Evolutionary conservation across 2,797 vertebrate genomes (phyloP), one percentile per base, ranked within the genome.

Genomic region (Pseudopleuronectes americanus): DNA sequence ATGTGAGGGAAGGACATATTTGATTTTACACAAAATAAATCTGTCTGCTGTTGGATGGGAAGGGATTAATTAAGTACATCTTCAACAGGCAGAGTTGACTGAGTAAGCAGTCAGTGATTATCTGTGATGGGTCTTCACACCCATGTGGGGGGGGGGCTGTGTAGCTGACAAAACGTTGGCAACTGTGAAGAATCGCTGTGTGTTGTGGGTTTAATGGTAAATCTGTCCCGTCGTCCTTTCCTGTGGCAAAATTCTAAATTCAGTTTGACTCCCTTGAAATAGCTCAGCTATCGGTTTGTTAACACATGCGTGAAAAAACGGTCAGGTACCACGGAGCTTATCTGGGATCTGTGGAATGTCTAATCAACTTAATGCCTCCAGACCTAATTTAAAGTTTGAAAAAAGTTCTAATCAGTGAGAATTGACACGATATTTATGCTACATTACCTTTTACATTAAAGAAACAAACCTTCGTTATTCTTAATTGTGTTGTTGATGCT

Each of bases 51-150:
- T 62, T 80, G 83, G 83, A 78, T 77, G 67, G 76, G 79, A 81
- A 74, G 77, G 85, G 87, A 89, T 92, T 93, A 86, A 92, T 92
- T 92, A 91, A 88, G 82, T 79, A 70, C 74, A 88, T 91, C 83
- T 88, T 61, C 75, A 83, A 69, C 71, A 6, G 41, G 41, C 41
- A 83, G 87, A 74, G 77, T 79, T 76, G 78, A 80, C 72, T 84
- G 79, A 77, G 81, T 45, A 73, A 72, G 74, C 76, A 86, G 80
- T 71, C 64, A 47, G 85, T 87, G 88, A 87, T 90, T 91, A 91
- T 90, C 89, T 75, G 75, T 81, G 87, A 85, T 84, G 86, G 82
- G 68, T 71, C 36, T 59, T 12, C 33, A 82, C 69, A 76, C 62
- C 68, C 80, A 49, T 64, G 84, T 69, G 79, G 80, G 26, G 66